Conservation (phyloP, 1,140 invertebrate genomes). For the Dendroctonus valens region DNA sequence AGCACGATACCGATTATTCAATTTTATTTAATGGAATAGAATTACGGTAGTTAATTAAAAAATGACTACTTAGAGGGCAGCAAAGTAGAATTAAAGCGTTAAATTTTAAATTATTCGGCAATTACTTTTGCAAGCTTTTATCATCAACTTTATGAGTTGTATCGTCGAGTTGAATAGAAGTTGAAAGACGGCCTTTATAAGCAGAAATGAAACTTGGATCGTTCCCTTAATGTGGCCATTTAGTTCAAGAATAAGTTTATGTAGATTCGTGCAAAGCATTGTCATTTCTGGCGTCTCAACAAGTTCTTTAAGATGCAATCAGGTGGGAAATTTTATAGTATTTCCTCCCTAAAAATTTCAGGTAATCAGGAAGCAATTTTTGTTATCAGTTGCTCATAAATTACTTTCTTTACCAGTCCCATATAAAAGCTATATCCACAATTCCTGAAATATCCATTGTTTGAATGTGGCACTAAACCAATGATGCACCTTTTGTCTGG, state of each 20-base stretch:
- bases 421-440: background rate
- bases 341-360: background rate
- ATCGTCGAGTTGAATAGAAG: background rate
- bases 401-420: background rate
- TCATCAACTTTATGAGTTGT: constrained; percentile 1
- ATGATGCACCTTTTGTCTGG: background rate
- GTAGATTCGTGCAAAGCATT: background rate
- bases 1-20: background rate
- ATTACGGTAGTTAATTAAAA: background rate
- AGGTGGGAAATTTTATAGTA: background rate
- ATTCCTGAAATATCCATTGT: background rate
- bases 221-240: background rate
- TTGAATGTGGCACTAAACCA: background rate
- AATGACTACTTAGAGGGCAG: background rate
- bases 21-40: background rate
- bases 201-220: background rate
- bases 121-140: constrained; percentile 10
- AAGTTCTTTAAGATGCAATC: background rate
- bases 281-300: background rate
- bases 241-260: background rate
- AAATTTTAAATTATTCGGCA: constrained; percentile 3
- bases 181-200: background rate
- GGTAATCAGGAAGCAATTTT: no score
- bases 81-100: background rate
- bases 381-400: no score